phyloP scores from a whole-genome alignment of 1,140 invertebrate genomes.

The Himalopsyche phryganea region DNA sequence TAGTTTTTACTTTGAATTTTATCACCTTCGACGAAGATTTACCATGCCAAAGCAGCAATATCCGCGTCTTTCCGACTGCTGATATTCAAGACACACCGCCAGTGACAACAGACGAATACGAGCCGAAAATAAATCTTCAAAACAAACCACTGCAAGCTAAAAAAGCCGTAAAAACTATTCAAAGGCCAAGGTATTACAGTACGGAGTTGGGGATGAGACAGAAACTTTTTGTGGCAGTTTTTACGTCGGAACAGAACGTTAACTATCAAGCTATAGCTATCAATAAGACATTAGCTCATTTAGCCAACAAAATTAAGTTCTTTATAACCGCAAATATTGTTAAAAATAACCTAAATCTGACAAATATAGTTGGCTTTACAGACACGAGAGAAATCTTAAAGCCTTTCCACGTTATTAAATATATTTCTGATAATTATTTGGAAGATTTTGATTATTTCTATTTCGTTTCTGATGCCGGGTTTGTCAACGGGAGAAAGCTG shows the following conservation, averaged over 20 bases:
- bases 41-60: conserved; percentile 19
- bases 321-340: conserved; percentile 64
- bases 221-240: conserved; percentile 81
- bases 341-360: conserved; percentile 64
- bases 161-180: conserved; percentile 48
- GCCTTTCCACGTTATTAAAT: conserved; percentile 83
- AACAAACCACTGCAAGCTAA: conserved; percentile 34
- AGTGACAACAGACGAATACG: conserved; percentile 39
- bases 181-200: conserved; percentile 85
- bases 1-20: conserved; percentile 43
- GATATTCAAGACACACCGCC: conserved; percentile 5
- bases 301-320: conserved; percentile 77
- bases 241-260: conserved; percentile 70
- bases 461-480: conserved; percentile 76
- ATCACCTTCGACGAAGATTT: conserved; percentile 39
- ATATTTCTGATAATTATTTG: conserved; percentile 82
- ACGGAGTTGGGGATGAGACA: conserved; percentile 88
- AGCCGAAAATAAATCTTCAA: conserved; percentile 41
- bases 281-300: conserved; percentile 74
- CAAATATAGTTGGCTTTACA: conserved; percentile 77
- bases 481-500: conserved; percentile 71
- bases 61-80: conserved; percentile 23
- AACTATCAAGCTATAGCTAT: conserved; percentile 68
- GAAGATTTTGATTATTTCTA: conserved; percentile 90
- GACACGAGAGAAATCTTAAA: conserved; percentile 70